Conservation (phyloP, 2,113 vertebrate genomes). For the Cephalopterus ornatus region DNA sequence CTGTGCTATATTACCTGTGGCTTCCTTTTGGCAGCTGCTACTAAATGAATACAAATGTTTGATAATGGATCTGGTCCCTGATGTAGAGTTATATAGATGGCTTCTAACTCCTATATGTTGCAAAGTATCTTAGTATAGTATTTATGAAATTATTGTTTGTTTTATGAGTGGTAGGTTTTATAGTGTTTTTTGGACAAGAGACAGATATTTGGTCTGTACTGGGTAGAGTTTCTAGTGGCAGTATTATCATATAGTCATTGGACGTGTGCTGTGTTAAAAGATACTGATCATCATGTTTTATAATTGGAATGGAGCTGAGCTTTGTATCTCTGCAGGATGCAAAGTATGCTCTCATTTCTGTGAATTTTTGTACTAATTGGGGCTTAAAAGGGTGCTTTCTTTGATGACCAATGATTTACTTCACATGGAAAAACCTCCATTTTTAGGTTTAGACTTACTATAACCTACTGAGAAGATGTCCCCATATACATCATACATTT, state of each 20-base stretch:
- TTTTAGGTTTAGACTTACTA: background rate
- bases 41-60: background rate
- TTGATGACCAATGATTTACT: background rate
- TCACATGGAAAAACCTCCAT: background rate
- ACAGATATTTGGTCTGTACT: background rate
- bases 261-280: background rate
- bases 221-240: background rate
- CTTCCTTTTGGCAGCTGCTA: background rate
- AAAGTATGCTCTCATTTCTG: slow-evolving; percentile 13
- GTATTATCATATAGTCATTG: background rate
- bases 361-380: slow-evolving; percentile 22
- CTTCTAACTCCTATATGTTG: background rate
- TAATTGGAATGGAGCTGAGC: slow-evolving; percentile 11
- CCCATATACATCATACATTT: background rate
- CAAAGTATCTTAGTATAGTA: background rate
- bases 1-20: background rate
- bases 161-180: background rate
- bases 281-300: background rate
- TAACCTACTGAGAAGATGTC: background rate
- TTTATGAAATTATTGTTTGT: background rate
- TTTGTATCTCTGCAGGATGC: slow-evolving; percentile 41
- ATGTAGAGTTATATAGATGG: background rate
- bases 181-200: background rate
- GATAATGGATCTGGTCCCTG: background rate
- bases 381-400: background rate